Evolutionary conservation across 92 coral and sea anemone species (phyloP), one percentile per base, ranked within the genome.

Genomic region (Desmophyllum pertusum): DNA sequence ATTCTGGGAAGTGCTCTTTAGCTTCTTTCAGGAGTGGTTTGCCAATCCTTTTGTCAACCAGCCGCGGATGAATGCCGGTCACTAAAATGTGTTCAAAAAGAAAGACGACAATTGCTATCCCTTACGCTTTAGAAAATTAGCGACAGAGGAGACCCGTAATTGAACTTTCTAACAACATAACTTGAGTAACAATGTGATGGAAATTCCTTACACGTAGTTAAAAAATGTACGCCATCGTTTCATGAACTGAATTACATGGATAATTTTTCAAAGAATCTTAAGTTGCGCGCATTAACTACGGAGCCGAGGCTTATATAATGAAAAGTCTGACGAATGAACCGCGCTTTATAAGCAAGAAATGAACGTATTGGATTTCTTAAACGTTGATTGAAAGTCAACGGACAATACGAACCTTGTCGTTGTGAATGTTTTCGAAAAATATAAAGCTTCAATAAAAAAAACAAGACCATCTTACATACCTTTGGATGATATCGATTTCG

Each of bases 41-140:
- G 10, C 86, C 86, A n/a, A 82, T 73, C 53, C 86, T 91, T 78
- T 39, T 85, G 70, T 96, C 97, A 6, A 96, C 97, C 0, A 96
- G 88, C 79, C 90, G 91, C 38, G 99, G 99, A 63, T 96, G 99
- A 39, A 94, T 89, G 37, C 98, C 99, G 84, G 90, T 84, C 50
- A 91, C 99, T 96, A 40, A 27, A 81, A 76, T 10, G 18, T 8
- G 52, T 3, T 21, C 13, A 59, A 17, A 30, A 35, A 59, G 14
- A 8, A 21, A 10, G 6, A 77, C 30, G 41, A n/a, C n/a, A n/a
- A n/a, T n/a, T n/a, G n/a, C n/a, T n/a, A n/a, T n/a, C n/a, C n/a
- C n/a, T n/a, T n/a, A n/a, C n/a, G n/a, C n/a, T n/a, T n/a, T n/a
- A n/a, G n/a, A n/a, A n/a, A n/a, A n/a, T n/a, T n/a, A n/a, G n/a